Evolutionary conservation across 2,113 vertebrate genomes (phyloP).

Genomic region (Oryzias javanicus): DNA sequence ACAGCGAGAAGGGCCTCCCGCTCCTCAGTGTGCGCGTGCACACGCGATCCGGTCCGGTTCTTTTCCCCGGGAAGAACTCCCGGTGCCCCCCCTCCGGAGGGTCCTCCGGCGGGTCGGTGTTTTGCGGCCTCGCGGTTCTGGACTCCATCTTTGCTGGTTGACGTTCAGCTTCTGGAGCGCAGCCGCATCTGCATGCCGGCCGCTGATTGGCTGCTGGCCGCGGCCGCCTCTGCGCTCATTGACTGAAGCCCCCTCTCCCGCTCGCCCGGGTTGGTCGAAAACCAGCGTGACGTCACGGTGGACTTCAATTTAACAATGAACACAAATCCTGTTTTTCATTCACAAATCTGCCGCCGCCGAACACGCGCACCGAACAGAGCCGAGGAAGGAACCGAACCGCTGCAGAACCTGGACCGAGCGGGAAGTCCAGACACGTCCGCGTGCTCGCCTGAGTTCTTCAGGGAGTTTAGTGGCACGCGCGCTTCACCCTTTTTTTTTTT

Average conservation of each 20-base stretch:
- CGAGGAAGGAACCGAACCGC: too few relatives aligned
- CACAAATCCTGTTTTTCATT: constrained; percentile 87
- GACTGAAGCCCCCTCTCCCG: constrained; percentile 75
- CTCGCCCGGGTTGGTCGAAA: constrained; percentile 73
- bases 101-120: constrained; percentile 58
- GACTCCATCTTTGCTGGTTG: constrained; percentile 97
- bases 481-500: constrained; percentile 10
- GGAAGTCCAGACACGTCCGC: too few relatives aligned
- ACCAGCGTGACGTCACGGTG: constrained; percentile 71
- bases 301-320: constrained; percentile 93
- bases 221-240: constrained; percentile 80
- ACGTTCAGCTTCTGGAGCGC: constrained; percentile 91
- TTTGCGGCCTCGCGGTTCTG: constrained; percentile 84
- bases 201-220: constrained; percentile 79
- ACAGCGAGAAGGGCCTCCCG: neutral
- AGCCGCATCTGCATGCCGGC: constrained; percentile 84
- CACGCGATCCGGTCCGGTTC: too few relatives aligned
- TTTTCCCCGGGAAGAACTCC: too few relatives aligned
- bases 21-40: neutral
- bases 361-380: too few relatives aligned
- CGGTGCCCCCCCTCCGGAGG: too few relatives aligned
- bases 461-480: too few relatives aligned
- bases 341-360: constrained; percentile 80
- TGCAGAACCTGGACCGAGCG: too few relatives aligned
- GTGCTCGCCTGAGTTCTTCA: too few relatives aligned